phyloP scores from a whole-genome alignment of 2,888 invertebrate species.

The Crocallis elinguaria region DNA sequence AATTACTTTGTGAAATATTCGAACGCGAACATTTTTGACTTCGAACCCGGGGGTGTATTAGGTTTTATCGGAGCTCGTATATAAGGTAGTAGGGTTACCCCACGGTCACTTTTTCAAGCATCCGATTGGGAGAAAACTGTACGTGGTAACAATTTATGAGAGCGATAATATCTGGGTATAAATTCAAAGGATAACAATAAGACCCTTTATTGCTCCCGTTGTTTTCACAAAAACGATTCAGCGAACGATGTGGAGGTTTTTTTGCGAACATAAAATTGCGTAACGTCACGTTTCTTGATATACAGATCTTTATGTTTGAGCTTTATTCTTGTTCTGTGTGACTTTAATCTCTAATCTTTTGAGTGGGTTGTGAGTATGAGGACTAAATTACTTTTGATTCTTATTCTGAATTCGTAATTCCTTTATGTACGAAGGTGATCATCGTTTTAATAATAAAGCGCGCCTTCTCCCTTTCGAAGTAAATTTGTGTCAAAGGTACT shows the following conservation, averaged over 20 bases:
- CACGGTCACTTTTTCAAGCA: constrained; percentile 69
- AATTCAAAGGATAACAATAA: constrained; percentile 84
- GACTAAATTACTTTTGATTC: constrained; percentile 19
- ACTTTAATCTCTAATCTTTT: constrained; percentile 32
- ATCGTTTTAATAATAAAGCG: constrained; percentile 34
- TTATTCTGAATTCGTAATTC: constrained; percentile 25
- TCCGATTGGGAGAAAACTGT: constrained; percentile 69
- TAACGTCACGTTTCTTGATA: constrained; percentile 72
- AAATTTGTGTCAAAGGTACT: constrained; percentile 40
- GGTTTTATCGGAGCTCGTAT: constrained; percentile 53
- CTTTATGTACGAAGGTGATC: constrained; percentile 24
- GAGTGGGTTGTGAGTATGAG: constrained; percentile 27
- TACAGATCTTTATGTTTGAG: constrained; percentile 65
- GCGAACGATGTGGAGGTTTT: constrained; percentile 66
- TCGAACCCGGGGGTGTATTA: constrained; percentile 45
- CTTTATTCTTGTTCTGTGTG: constrained; percentile 53
- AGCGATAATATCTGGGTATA: constrained; percentile 82
- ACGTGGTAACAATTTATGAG: constrained; percentile 78
- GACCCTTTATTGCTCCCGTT: constrained; percentile 80
- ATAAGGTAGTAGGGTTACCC: constrained; percentile 55
- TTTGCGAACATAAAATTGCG: constrained; percentile 74
- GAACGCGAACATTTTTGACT: constrained; percentile 32
- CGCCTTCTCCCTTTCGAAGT: constrained; percentile 27
- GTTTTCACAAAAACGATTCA: constrained; percentile 81
- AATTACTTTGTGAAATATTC: constrained; percentile 46